Evolutionary conservation across 2,888 invertebrate species (phyloP).

Genomic region (Drosophila monieri): DNA sequence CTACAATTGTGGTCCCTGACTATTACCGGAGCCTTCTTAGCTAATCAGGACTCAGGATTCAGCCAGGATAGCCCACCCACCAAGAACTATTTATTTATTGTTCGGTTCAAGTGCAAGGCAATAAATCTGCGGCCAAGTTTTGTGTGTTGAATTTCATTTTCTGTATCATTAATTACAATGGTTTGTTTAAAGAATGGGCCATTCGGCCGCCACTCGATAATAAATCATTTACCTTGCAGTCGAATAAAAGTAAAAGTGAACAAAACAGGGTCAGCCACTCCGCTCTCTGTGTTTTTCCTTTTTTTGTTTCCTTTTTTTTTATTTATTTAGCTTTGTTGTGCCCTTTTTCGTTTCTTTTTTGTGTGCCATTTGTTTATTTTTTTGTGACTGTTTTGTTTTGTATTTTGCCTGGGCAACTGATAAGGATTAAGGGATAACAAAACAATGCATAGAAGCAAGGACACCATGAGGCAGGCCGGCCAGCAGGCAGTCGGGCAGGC

Average conservation of each 20-base stretch:
- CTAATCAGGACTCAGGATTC: conserved; percentile 18
- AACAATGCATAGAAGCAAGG: conserved; percentile 47
- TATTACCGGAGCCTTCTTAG: conserved; percentile 10
- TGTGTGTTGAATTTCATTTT: conserved; percentile 52
- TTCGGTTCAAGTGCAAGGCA: conserved; percentile 48
- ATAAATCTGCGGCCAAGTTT: conserved; percentile 46
- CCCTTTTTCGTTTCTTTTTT: neutral
- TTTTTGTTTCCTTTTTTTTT: conserved; percentile 1
- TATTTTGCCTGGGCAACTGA: conserved; percentile 49
- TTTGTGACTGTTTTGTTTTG: conserved; percentile 5
- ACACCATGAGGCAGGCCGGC: conserved; percentile 5
- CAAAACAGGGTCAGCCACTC: conserved; percentile 16
- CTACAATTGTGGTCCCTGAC: neutral
- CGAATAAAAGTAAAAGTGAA: conserved; percentile 29
- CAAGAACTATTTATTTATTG: conserved; percentile 46
- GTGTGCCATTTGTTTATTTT: conserved; percentile 10
- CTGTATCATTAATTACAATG: conserved; percentile 54
- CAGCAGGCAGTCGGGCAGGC: neutral
- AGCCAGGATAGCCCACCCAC: conserved; percentile 2
- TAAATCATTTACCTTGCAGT: conserved; percentile 65
- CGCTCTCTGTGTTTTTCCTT: neutral
- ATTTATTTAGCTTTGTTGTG: neutral
- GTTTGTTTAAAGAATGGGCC: conserved; percentile 51
- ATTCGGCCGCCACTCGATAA: conserved; percentile 49
- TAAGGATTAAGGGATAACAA: conserved; percentile 60